Base-by-base conservation (phyloP, 2,113 vertebrate genomes). In the Cairina moschata region DNA sequence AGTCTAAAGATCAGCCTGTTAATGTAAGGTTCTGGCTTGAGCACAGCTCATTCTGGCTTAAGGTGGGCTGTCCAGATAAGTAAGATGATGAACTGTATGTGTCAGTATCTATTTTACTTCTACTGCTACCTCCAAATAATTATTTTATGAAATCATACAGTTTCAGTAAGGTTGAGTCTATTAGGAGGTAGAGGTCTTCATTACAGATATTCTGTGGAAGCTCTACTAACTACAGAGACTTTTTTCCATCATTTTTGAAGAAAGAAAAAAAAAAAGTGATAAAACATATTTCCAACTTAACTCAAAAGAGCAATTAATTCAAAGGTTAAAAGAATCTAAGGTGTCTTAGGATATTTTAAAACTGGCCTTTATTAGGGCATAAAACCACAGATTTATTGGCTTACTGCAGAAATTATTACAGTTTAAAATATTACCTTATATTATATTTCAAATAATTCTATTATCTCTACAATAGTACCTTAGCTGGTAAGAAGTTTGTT, bases 401-500 rank as follows among this genome's bases (percentile, higher is more conserved):
- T 88, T 3, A n/a, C 66, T 85, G 36, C 13, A 63, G 62, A 91
- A 94, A 92, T 93, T 93, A 95, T 77, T 85, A 76, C 50, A 65
- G 91, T 92, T 95, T 88, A 80, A 89, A 92, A 85, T 75, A 69
- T 74, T 83, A 50, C 62, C 34, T 86, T 89, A 73, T 17, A 36
- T 83, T 91, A 28, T 91, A 83, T 95, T 91, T 95, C 62, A 93
- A 89, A 84, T 32, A 94, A 83, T 93, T 87, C 71, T 92, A 14
- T 89, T 95, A 82, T 77, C 91, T 93, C 20, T 90, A 85, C 59
- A 5, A 1, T 46, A 16, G 40, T 83, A 56, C 42, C 32, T 75
- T 75, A 85, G 38, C 74, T 87, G 77, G 73, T 94, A 85, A 78
- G 95, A 94, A 93, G 34, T 92, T 93, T 92, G 40, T 48, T 83